Evolutionary conservation across 2,797 vertebrate genomes (phyloP), one percentile per base, ranked within the genome.

Genomic region (Eospalax fontanierii): DNA sequence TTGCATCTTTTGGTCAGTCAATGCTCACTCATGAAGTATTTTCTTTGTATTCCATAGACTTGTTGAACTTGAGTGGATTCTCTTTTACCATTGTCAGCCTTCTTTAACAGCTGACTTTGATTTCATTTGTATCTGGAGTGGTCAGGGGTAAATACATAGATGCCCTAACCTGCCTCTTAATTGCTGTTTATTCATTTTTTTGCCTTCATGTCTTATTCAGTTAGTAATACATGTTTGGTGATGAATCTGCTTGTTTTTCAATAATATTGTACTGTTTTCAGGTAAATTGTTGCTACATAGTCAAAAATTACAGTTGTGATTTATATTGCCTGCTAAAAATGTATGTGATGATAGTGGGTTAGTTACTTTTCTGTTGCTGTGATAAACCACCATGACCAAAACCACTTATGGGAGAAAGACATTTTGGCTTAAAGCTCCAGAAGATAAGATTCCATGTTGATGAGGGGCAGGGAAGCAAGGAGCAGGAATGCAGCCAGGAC

Each of bases 251-350:
- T 80, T 16, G 43, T 35, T 94, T 74, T 89, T 71, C 43, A 74
- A 12, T 75, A 61, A 63, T 84, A 3, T 86, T 16, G 59, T 9
- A 30, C 91, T 75, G 15, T 68, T 78, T 89, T 93, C 6, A 35
- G n/a, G 18, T 83, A 63, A 76, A 87, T 57, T 40, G 5, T 93
- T 74, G 54, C 18, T 73, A 10, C 57, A 74, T 79, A 80, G 22
- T 89, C 30, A 92, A 28, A 94, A 89, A 70, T 61, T 93, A 15
- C 4, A 81, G 0, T 57, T 46, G 35, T 1, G 14, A 33, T 87
- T 96, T 83, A 90, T 74, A 70, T 12, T 73, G 3, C 38, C 24
- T n/a, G 15, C 12, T 76, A 93, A n/a, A 94, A 73, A 91, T 79
- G 22, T 71, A 35, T 81, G 24, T 71, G 70, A 73, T 63, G 50